These are phyloP conservation scores for Mesoligia furuncula DNA, from an alignment of 2,888 invertebrate species.

Conservation along the genomic window DNA sequence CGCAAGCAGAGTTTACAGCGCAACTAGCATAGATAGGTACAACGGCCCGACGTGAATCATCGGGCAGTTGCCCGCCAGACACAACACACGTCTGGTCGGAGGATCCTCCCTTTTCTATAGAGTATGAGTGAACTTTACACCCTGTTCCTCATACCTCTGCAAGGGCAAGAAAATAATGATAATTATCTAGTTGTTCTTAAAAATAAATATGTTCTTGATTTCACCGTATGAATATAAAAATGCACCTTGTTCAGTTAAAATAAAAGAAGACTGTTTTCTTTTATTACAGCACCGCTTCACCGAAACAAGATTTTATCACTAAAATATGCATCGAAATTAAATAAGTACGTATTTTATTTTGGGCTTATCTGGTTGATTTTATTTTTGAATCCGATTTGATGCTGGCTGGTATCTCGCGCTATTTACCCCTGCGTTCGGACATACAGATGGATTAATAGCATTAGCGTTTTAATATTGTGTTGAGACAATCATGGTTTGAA, in stretches of 20 bases:
- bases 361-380: slow-evolving; percentile 18
- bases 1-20: too few relatives aligned
- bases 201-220: background rate
- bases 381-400: background rate
- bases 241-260: background rate
- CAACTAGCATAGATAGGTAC: too few relatives aligned
- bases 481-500: background rate
- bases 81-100: too few relatives aligned
- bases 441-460: background rate
- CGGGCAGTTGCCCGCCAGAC: too few relatives aligned
- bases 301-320: slow-evolving; percentile 35
- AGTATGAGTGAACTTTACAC: too few relatives aligned
- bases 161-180: too few relatives aligned
- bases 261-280: background rate
- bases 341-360: slow-evolving; percentile 32
- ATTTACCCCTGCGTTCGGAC: slow-evolving; percentile 1
- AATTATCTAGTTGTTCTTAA: too few relatives aligned
- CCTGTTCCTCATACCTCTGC: too few relatives aligned
- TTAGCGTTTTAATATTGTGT: background rate
- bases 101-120: too few relatives aligned
- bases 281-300: slow-evolving; percentile 1
- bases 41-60: too few relatives aligned
- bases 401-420: background rate
- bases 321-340: slow-evolving; percentile 44
- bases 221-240: background rate